These are phyloP conservation scores for Heterodera schachtii DNA, from an alignment of 1,140 invertebrate genomes.

Conservation along the genomic window DNA sequence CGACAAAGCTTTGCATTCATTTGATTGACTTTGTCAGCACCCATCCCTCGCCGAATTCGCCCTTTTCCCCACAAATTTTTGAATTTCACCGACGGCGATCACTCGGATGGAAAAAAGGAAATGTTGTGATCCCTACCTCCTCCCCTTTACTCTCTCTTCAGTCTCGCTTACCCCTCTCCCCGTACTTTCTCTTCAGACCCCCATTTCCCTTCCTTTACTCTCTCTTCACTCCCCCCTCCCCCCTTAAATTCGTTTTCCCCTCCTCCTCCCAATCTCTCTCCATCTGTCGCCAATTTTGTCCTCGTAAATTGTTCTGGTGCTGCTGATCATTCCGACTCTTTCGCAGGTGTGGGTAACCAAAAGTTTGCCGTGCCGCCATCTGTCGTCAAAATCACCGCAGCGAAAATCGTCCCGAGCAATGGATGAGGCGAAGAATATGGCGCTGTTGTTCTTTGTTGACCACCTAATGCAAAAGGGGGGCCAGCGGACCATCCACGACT, in stretches of 20 bases:
- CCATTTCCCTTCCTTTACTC: neutral
- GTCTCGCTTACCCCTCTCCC: neutral
- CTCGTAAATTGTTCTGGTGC: neutral
- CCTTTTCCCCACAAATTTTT: too few relatives aligned
- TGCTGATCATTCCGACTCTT: neutral
- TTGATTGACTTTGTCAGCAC: too few relatives aligned
- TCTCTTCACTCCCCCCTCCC: neutral
- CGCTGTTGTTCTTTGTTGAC: slow-evolving; percentile 91
- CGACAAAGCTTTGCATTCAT: too few relatives aligned
- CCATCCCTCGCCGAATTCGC: neutral
- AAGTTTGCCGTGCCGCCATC: neutral
- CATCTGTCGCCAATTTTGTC: neutral
- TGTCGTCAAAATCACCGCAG: neutral
- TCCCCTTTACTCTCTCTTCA: neutral
- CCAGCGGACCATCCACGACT: slow-evolving; percentile 85
- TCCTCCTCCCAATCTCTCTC: neutral
- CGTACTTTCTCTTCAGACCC: neutral
- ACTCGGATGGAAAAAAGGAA: neutral
- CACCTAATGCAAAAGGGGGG: slow-evolving; percentile 82
- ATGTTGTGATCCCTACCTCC: neutral
- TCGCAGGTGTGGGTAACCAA: neutral
- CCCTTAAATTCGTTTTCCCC: neutral
- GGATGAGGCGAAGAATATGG: slow-evolving; percentile 75
- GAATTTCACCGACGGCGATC: neutral
- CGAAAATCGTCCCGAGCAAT: slow-evolving; percentile 21